Percentiles rank a stretch among this genome's conserved stretches.
Evolutionary conservation across 2,797 vertebrate species (phyloP).

Genomic region (Lagodon rhomboides): DNA sequence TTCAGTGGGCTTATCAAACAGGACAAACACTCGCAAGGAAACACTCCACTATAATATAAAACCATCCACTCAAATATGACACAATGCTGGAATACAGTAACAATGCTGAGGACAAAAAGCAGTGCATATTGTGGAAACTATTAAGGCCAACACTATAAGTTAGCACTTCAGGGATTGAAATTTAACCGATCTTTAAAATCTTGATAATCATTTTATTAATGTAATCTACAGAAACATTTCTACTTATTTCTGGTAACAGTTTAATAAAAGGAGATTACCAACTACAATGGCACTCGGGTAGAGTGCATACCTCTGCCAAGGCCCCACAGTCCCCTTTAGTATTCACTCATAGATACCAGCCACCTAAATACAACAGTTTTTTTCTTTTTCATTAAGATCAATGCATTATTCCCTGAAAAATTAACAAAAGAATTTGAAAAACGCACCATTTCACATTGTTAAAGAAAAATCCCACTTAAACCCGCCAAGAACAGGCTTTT

Average conservation of each 20-base stretch:
- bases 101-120: not conserved
- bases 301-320: too few relatives aligned
- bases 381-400: too few relatives aligned
- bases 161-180: not conserved
- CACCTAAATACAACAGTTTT: too few relatives aligned
- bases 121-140: not conserved
- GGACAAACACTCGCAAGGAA: not conserved
- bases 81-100: not conserved
- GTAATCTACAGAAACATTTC: not conserved
- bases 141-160: not conserved
- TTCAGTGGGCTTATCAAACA: not conserved
- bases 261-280: not conserved
- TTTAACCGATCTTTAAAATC: not conserved
- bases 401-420: too few relatives aligned
- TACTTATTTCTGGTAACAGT: not conserved
- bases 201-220: not conserved
- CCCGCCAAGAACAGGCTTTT: too few relatives aligned
- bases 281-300: too few relatives aligned
- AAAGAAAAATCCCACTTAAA: too few relatives aligned
- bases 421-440: too few relatives aligned
- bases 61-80: conserved; percentile 15
- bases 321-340: too few relatives aligned
- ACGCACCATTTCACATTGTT: too few relatives aligned
- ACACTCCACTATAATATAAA: not conserved
- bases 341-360: too few relatives aligned